Percentiles rank a stretch among this genome's conserved stretches.
These are phyloP conservation scores for Aplysia californica DNA, from an alignment of 1,140 invertebrate species.

Conservation along the genomic window DNA sequence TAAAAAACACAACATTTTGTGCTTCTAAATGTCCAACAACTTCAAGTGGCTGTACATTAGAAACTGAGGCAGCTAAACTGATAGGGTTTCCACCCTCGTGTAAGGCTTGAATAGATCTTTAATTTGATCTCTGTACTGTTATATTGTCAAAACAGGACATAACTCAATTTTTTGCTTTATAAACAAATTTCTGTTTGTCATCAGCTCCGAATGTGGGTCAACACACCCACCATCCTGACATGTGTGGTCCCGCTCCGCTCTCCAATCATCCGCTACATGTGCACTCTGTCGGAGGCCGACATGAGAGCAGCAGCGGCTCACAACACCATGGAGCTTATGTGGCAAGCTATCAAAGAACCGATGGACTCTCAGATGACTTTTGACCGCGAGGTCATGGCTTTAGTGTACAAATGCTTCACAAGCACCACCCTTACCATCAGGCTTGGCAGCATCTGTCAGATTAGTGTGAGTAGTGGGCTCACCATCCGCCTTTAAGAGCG, in stretches of 20 bases:
- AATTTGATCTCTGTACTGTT: too few relatives aligned
- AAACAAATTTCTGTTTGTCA: not conserved
- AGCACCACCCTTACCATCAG: conserved; percentile 91
- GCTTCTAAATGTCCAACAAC: too few relatives aligned
- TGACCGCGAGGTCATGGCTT: conserved; percentile 87
- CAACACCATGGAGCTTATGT: conserved; percentile 96
- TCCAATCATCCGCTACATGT: conserved; percentile 90
- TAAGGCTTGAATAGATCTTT: too few relatives aligned
- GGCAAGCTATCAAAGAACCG: conserved; percentile 92
- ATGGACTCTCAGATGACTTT: conserved; percentile 84
- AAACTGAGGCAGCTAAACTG: too few relatives aligned
- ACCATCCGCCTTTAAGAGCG: too few relatives aligned
- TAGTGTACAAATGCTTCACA: conserved; percentile 95
- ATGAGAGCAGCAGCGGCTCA: conserved; percentile 85
- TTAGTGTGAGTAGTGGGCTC: conserved; percentile 76
- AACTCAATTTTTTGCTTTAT: too few relatives aligned
- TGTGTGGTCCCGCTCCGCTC: conserved; percentile 87
- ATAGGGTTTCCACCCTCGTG: too few relatives aligned
- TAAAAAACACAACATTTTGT: too few relatives aligned
- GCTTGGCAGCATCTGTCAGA: conserved; percentile 90
- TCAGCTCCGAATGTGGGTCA: conserved; percentile 87
- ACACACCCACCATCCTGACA: conserved; percentile 88
- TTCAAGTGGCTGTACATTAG: too few relatives aligned
- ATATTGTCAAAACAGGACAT: too few relatives aligned
- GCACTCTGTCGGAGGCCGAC: conserved; percentile 90